Percentiles rank a stretch among this genome's conserved stretches.
These are phyloP conservation scores for Yponomeuta cagnagella DNA, from an alignment of 2,888 invertebrate species.

Conservation along the genomic window DNA sequence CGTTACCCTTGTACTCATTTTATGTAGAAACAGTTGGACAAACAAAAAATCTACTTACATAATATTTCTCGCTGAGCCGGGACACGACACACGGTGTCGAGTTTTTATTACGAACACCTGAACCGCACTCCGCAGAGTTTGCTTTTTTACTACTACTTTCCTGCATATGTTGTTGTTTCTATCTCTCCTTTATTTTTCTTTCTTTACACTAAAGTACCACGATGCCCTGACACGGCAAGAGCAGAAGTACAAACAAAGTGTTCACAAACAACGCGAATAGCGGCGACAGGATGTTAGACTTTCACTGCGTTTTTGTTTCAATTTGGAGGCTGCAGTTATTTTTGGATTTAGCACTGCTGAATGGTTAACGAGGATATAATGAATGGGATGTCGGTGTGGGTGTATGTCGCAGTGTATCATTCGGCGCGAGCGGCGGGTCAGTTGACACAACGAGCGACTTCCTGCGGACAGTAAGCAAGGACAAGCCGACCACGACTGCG, in stretches of 20 bases:
- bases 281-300: slow-evolving; percentile 8
- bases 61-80: slow-evolving; percentile 14
- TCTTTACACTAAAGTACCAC: slow-evolving; percentile 18
- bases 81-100: slow-evolving; percentile 10
- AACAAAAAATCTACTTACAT: background rate
- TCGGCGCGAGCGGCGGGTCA: slow-evolving; percentile 50
- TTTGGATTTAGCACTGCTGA: slow-evolving; percentile 8
- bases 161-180: slow-evolving; percentile 16
- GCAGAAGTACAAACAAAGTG: slow-evolving; percentile 9
- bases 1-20: background rate
- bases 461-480: slow-evolving; percentile 61
- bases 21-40: slow-evolving; percentile 5
- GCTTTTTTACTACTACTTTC: slow-evolving; percentile 17
- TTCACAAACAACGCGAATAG: background rate
- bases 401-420: slow-evolving; percentile 14
- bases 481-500: slow-evolving; percentile 33
- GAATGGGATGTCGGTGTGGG: slow-evolving; percentile 14
- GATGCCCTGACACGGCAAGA: slow-evolving; percentile 19
- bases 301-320: slow-evolving; percentile 14
- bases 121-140: slow-evolving; percentile 17
- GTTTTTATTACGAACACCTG: slow-evolving; percentile 19
- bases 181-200: slow-evolving; percentile 13
- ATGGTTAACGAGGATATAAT: slow-evolving; percentile 15
- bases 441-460: slow-evolving; percentile 62
- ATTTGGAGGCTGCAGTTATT: slow-evolving; percentile 11